These are phyloP conservation scores for Gymnoscelis rufifasciata DNA, from an alignment of 2,888 invertebrate genomes.

Conservation along the genomic window DNA sequence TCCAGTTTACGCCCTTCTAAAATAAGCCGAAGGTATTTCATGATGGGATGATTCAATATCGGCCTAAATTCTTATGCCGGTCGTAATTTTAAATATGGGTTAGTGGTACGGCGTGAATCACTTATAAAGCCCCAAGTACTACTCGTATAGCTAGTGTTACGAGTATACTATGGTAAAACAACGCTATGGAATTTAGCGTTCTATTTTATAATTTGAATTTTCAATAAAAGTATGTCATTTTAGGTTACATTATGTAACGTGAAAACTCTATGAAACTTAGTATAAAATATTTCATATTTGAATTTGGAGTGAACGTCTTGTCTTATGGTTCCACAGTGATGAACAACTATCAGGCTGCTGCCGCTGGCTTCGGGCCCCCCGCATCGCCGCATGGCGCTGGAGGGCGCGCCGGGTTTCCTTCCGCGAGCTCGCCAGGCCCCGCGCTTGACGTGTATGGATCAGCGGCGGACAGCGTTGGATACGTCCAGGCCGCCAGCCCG, in stretches of 20 bases:
- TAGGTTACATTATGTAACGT: too few species aligned
- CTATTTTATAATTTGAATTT: too few species aligned
- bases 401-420: constrained; percentile 89
- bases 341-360: constrained; percentile 96
- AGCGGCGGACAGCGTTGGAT: constrained; percentile 92
- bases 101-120: constrained; percentile 1
- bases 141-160: too few species aligned
- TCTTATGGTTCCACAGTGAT: constrained; percentile 84
- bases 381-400: constrained; percentile 89
- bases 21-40: not conserved
- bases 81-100: constrained; percentile 1
- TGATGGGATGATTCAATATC: not conserved
- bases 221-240: too few species aligned
- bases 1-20: not conserved
- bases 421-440: constrained; percentile 94
- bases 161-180: too few species aligned
- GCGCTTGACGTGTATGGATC: constrained; percentile 96
- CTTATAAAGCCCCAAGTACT: not conserved
- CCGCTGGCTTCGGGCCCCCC: constrained; percentile 88
- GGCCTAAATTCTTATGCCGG: not conserved
- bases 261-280: too few species aligned
- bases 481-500: constrained; percentile 98
- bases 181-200: too few species aligned
- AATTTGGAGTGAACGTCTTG: not conserved
- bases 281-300: too few species aligned